Base-by-base conservation (phyloP, 2,888 invertebrate species). In the Himalopsyche anomala region DNA sequence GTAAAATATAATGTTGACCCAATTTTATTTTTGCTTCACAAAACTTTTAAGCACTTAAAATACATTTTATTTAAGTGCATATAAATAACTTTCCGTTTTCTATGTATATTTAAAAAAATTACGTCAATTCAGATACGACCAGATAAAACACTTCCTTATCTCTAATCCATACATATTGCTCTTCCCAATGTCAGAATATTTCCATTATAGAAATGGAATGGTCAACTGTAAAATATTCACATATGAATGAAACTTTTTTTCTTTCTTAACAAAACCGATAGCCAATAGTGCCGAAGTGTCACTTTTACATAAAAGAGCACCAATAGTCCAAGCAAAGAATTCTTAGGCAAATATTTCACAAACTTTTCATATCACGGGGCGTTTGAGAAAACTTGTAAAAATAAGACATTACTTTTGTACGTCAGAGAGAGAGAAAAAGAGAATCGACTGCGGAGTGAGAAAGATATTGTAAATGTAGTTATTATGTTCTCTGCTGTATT, bases 401-500 rank as follows among this genome's bases (percentile, higher is more conserved):
- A 62, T 62, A 62, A n/a, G 62, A 62, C 19, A 62, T 62, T 62
- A 62, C 62, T 62, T 62, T 19, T 8, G 6, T 28, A 62, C 8
- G 62, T 62, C 62, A 62, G 19, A 62, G 28, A 62, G 28, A 28
- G 62, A 62, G 19, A 6, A 62, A 62, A 62, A 62, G 11, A 6
- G 19, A 62, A 56, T 1, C n/a, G 62, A 62, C 62, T 62, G 62
- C 8, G 28, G 28, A 62, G 5, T 8, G 28, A 62, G 28, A 19
- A n/a, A 62, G 62, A 62, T 19, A 62, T 19, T 19, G 62, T 62
- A 62, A 62, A 62, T 62, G 62, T 28, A n/a, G 28, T 62, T 62
- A 62, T 62, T n/a, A 62, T 62, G 62, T 62, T 62, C 11, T 62
- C 62, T 51, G 62, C 62, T 62, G 62, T 62, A 62, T 62, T 62